Percentiles rank a stretch among this genome's conserved stretches.
Evolutionary conservation across 2,888 invertebrate genomes (phyloP).

Genomic region (Pasiphila rectangulata): DNA sequence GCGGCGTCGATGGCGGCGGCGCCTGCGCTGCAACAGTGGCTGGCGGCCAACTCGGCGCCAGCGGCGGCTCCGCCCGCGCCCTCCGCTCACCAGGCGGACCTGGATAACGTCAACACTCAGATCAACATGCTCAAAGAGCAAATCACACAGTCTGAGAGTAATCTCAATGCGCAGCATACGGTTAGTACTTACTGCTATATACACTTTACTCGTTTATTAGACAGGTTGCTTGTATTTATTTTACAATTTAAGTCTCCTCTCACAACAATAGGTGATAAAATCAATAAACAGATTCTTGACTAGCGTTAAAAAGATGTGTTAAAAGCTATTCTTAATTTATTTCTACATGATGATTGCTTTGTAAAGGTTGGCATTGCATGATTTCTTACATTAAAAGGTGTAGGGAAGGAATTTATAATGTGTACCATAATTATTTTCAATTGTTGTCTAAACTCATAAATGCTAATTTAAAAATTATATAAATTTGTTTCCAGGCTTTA

Average conservation of each 20-base stretch:
- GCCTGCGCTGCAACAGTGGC: conserved; percentile 72
- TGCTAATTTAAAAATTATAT: conserved; percentile 21
- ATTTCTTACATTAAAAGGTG: too few relatives aligned
- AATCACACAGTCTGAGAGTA: conserved; percentile 96
- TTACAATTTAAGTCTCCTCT: too few relatives aligned
- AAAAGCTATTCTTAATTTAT: too few relatives aligned
- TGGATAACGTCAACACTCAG: conserved; percentile 86
- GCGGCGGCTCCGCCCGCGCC: conserved; percentile 33
- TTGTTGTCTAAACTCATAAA: conserved; percentile 1
- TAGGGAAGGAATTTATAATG: background rate
- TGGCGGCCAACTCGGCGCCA: conserved; percentile 67
- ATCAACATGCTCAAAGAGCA: conserved; percentile 93
- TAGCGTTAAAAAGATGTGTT: too few relatives aligned
- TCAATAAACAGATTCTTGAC: background rate
- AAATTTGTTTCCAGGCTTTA: conserved; percentile 31
- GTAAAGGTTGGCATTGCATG: too few relatives aligned
- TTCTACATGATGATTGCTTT: too few relatives aligned
- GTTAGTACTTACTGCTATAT: conserved; percentile 72
- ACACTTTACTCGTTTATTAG: background rate
- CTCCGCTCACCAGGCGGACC: conserved; percentile 50
- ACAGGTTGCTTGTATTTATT: too few relatives aligned
- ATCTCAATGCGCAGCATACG: conserved; percentile 96
- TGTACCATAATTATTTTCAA: conserved; percentile 1
- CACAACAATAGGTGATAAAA: too few relatives aligned
- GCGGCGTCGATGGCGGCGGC: conserved; percentile 76